phyloP scores from a whole-genome alignment of 2,113 vertebrate species.

The Gracilinanus agilis region DNA sequence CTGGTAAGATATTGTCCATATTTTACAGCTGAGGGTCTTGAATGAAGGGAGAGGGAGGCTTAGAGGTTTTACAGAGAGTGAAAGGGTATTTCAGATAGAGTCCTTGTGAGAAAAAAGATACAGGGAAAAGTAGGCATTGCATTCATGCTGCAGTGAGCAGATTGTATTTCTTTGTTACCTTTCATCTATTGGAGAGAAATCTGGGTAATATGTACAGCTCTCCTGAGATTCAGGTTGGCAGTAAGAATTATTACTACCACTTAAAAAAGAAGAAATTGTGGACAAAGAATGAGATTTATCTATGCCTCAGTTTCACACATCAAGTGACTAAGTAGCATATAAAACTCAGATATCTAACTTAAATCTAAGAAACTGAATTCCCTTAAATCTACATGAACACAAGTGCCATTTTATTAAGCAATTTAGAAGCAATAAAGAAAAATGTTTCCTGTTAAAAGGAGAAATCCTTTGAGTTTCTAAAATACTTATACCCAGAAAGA shows the following conservation, averaged over 20 bases:
- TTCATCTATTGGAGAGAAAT: not conserved
- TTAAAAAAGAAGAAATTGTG: not conserved
- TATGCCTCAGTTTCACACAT: not conserved
- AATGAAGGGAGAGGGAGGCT: not conserved
- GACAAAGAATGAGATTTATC: not conserved
- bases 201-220: not conserved
- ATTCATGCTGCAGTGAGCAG: not conserved
- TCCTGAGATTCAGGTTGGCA: not conserved
- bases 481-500: not conserved
- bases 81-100: not conserved
- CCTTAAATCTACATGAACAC: not conserved
- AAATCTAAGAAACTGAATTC: not conserved
- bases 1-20: not conserved
- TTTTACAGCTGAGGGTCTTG: not conserved
- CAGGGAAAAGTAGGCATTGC: not conserved
- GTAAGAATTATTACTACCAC: not conserved
- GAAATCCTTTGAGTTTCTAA: not conserved
- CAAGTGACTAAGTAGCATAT: not conserved
- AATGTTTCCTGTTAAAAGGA: not conserved
- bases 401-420: conserved; percentile 2
- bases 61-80: not conserved
- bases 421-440: not conserved
- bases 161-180: not conserved
- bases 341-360: not conserved
- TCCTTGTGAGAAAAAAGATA: not conserved